phyloP scores from a whole-genome alignment of 2,888 invertebrate species.

The Cantharis flavilabris region DNA sequence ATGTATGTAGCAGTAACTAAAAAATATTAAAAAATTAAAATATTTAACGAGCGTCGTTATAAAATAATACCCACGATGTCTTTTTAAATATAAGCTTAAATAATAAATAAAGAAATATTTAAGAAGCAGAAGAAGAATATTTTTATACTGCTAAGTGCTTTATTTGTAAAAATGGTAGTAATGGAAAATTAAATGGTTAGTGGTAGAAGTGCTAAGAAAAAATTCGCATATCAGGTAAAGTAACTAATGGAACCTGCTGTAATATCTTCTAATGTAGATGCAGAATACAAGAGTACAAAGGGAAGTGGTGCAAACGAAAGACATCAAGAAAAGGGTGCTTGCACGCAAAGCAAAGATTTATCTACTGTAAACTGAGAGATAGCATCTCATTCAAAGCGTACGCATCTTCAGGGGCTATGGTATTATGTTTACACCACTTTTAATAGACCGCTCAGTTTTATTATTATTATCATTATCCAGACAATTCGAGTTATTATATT shows the following conservation, averaged over 20 bases:
- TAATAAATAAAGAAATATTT: background rate
- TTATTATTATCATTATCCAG: slow-evolving; percentile 21
- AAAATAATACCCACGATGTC: background rate
- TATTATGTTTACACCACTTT: slow-evolving; percentile 27
- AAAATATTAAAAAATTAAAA: too few species aligned
- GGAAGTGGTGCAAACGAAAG: slow-evolving; percentile 29
- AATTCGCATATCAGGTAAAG: slow-evolving; percentile 13
- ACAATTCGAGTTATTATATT: slow-evolving; percentile 19
- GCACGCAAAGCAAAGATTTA: slow-evolving; percentile 40
- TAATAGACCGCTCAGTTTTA: slow-evolving; percentile 26
- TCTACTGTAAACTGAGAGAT: slow-evolving; percentile 39
- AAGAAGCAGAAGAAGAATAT: background rate
- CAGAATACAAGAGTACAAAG: slow-evolving; percentile 23
- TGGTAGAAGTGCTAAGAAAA: slow-evolving; percentile 13
- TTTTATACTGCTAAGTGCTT: background rate
- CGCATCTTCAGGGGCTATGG: slow-evolving; percentile 15
- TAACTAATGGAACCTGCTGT: slow-evolving; percentile 26
- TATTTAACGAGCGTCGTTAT: too few species aligned
- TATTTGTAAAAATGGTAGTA: background rate
- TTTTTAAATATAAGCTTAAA: background rate
- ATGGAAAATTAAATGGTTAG: slow-evolving; percentile 14
- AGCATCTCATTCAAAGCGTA: slow-evolving; percentile 34
- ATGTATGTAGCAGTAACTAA: background rate
- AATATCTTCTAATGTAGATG: slow-evolving; percentile 20
- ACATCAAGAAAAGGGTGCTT: slow-evolving; percentile 32